Base-by-base conservation (phyloP, 2,888 invertebrate species). In the Dolichopus griseipennis region DNA sequence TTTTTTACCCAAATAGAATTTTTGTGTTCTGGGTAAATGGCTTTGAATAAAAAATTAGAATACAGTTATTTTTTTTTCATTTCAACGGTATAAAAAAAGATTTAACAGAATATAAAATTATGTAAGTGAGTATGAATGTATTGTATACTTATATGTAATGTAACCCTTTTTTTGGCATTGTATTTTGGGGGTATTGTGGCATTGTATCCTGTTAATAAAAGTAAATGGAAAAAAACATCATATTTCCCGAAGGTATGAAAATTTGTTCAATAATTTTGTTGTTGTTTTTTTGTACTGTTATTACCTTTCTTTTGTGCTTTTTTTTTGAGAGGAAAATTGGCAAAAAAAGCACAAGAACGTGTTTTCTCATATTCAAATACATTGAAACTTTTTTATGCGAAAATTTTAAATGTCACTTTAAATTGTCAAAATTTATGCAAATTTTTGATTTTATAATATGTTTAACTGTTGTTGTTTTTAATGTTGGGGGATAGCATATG, bases 221-320 rank as follows among this genome's bases (percentile, higher is more conserved):
- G 52, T 52, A 52, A 52, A 52, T 52, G 52, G 18, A 52, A 52
- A 52, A 27, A 52, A 52, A 52, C 52, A 52, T 52, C 52, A 52
- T 52, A 52, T 52, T 52, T 52, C 52, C 52, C 52, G 52, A 52
- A 52, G 52, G 52, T 52, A 52, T 52, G 52, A 52, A 52, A 52
- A 52, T 52, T 52, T 52, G 52, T 52, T 18, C 18, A 52, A 27
- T 52, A 9, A 18, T 52, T 52, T 52, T 12, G 12, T 52, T 52
- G 6, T 52, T 52, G 7, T 43, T 43, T 43, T 43, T 43, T n/a
- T 64, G 8, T 61, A 21, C 12, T 21, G 61, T 61, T 61, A 20
- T 9, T 61, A 20, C 61, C 6, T 20, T 61, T 61, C 20, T 20
- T 27, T 27, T 27, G 27, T 27, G 27, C 27, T 27, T 27, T 27